Evolutionary conservation across 1,140 invertebrate genomes (phyloP).

Genomic region (Drosophila pseudoananassae): DNA sequence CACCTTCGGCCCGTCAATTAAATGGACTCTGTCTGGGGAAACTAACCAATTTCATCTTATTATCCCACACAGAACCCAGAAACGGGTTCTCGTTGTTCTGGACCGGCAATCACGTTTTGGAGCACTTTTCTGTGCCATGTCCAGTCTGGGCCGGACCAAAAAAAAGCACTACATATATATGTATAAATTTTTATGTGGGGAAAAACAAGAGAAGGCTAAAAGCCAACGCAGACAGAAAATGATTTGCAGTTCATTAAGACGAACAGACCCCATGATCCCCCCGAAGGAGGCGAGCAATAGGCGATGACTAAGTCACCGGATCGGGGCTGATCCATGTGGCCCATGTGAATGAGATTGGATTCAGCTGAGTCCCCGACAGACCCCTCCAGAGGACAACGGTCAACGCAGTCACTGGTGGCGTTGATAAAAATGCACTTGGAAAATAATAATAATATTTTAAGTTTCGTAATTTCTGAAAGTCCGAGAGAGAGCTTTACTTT

Average conservation of each 20-base stretch:
- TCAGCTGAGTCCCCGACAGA: slow-evolving; percentile 14
- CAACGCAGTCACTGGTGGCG: slow-evolving; percentile 21
- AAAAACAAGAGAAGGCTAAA: slow-evolving; percentile 30
- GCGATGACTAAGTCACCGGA: slow-evolving; percentile 63
- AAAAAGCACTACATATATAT: background rate
- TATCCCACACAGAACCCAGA: slow-evolving; percentile 66
- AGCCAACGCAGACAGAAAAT: slow-evolving; percentile 70
- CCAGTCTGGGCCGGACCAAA: slow-evolving; percentile 35
- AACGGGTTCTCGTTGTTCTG: slow-evolving; percentile 36
- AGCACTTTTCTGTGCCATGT: slow-evolving; percentile 34
- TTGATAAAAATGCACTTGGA: slow-evolving; percentile 2
- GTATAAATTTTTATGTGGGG: background rate
- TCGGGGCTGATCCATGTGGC: background rate
- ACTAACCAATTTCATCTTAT: slow-evolving; percentile 64
- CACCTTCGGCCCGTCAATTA: slow-evolving; percentile 62
- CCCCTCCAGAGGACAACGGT: slow-evolving; percentile 19
- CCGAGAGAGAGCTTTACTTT: background rate
- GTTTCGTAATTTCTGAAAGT: background rate
- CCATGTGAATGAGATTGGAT: slow-evolving; percentile 63
- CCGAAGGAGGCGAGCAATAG: slow-evolving; percentile 45
- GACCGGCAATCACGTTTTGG: slow-evolving; percentile 46
- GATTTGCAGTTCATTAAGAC: slow-evolving; percentile 78
- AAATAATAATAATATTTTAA: background rate
- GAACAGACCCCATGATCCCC: slow-evolving; percentile 23
- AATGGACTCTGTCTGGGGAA: slow-evolving; percentile 31